A percentile compares a stretch with the other conserved stretches of the same genome.
Conservation (phyloP, 2,797 vertebrate species). For the Esox lucius region DNA sequence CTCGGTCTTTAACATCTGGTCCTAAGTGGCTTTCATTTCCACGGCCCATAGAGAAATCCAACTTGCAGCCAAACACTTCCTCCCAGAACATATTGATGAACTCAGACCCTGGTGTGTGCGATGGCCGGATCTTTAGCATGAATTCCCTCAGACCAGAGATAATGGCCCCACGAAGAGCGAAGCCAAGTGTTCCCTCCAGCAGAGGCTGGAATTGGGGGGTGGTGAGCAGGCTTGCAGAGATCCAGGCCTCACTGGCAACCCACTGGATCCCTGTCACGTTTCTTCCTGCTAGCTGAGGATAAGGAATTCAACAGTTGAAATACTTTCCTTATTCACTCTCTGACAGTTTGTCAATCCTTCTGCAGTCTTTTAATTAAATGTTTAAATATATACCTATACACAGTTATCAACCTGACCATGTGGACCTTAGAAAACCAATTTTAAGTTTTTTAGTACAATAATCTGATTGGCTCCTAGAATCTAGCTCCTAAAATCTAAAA, state of each 20-base stretch:
- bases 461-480: too few relatives aligned
- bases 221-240: slow-evolving; percentile 62
- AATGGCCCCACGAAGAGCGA: slow-evolving; percentile 68
- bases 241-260: slow-evolving; percentile 78
- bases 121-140: slow-evolving; percentile 49
- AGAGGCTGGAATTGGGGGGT: slow-evolving; percentile 43
- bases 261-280: slow-evolving; percentile 72
- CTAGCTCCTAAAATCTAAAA: too few relatives aligned
- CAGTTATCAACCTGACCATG: too few relatives aligned
- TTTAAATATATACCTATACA: not conserved
- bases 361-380: too few relatives aligned
- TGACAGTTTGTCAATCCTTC: not conserved
- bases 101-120: slow-evolving; percentile 44
- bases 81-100: slow-evolving; percentile 77
- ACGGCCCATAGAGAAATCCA: slow-evolving; percentile 22
- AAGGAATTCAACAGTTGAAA: not conserved
- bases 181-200: slow-evolving; percentile 66
- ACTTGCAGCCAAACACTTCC: slow-evolving; percentile 58
- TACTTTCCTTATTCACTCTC: not conserved
- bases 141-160: slow-evolving; percentile 60
- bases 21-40: too few relatives aligned
- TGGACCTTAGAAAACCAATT: too few relatives aligned
- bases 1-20: too few relatives aligned
- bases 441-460: too few relatives aligned
- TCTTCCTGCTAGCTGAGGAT: slow-evolving; percentile 22